phyloP scores from a whole-genome alignment of 2,888 invertebrate species.

The Linnaemya vulpina region DNA sequence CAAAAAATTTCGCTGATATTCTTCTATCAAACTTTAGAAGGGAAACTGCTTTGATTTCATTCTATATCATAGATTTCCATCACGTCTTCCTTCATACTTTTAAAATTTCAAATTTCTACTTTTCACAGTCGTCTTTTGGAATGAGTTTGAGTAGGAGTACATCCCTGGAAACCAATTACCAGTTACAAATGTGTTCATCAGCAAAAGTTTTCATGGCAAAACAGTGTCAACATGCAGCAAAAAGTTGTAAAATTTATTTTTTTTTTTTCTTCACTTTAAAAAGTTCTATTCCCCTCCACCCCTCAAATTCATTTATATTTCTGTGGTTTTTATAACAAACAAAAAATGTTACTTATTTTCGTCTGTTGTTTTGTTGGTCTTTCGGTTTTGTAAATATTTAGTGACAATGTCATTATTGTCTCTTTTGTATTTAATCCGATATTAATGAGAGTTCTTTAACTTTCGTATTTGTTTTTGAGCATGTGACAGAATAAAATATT shows the following conservation, averaged over 20 bases:
- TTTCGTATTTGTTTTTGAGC: slow-evolving; percentile 52
- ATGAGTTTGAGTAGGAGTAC: no score
- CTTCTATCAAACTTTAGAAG: background rate
- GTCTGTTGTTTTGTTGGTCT: slow-evolving; percentile 57
- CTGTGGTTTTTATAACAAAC: slow-evolving; percentile 44
- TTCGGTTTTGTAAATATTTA: slow-evolving; percentile 69
- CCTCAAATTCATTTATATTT: slow-evolving; percentile 37
- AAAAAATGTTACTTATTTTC: slow-evolving; percentile 16
- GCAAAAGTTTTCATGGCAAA: background rate
- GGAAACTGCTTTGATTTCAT: background rate
- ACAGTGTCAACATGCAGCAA: slow-evolving; percentile 29
- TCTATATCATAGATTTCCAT: background rate
- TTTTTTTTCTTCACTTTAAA: background rate
- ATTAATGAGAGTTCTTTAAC: slow-evolving; percentile 75
- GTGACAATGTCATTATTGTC: slow-evolving; percentile 71
- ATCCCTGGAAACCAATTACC: background rate
- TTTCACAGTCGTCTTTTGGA: no score
- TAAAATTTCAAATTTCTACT: no score
- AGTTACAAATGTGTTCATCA: slow-evolving; percentile 16
- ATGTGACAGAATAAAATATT: slow-evolving; percentile 16
- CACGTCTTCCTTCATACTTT: background rate
- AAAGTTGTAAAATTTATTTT: slow-evolving; percentile 54
- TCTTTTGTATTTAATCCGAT: slow-evolving; percentile 74
- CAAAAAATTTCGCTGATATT: no score
- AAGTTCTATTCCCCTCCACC: slow-evolving; percentile 25